Evolutionary conservation across 1,140 invertebrate genomes (phyloP), one percentile per base, ranked within the genome.

Genomic region (Oryctes rhinoceros): DNA sequence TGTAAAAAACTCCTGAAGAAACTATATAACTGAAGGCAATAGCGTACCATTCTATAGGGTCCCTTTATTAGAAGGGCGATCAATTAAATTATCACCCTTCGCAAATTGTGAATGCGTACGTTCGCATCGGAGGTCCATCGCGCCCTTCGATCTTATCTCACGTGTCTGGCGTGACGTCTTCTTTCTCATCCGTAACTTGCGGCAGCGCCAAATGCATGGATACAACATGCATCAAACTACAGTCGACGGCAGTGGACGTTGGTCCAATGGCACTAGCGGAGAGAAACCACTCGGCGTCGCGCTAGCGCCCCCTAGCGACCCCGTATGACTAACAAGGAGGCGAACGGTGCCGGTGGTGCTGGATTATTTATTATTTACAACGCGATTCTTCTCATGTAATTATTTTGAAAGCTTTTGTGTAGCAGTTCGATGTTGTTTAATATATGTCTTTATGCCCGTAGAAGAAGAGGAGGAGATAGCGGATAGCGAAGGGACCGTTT

Each of bases 371-470:
- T 78, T 78, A 78, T 78, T 78, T 78, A 78, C 48, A 62, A 49
- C 77, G 77, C 77, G 49, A 59, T 78, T 78, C 77, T 78, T 78
- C 77, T 78, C 77, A 48, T 78, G 77, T 78, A 78, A 78, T 78
- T 78, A 78, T 78, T 78, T 65, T 78, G 77, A 78, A 78, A 78
- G 77, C 77, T 78, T 78, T 78, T 78, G 77, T 78, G 65, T 71
- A 59, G 48, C 48, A 39, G 59, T 78, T 65, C 59, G 49, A 59
- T 65, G 48, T 53, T 78, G 48, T 39, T 62, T 78, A 48, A 78
- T 78, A 65, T 65, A 53, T 37, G 48, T 65, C 48, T 78, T 65
- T 78, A 59, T 78, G 15, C 48, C 47, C 48, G 35, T 59, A n/a
- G 48, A 24, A 24, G 20, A 18, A 37, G 39, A 44, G 39, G 39